A percentile compares a stretch with the other conserved stretches of the same genome.
These are phyloP conservation scores for Neocrepidodera transversa DNA, from an alignment of 2,888 invertebrate genomes.

Conservation along the genomic window DNA sequence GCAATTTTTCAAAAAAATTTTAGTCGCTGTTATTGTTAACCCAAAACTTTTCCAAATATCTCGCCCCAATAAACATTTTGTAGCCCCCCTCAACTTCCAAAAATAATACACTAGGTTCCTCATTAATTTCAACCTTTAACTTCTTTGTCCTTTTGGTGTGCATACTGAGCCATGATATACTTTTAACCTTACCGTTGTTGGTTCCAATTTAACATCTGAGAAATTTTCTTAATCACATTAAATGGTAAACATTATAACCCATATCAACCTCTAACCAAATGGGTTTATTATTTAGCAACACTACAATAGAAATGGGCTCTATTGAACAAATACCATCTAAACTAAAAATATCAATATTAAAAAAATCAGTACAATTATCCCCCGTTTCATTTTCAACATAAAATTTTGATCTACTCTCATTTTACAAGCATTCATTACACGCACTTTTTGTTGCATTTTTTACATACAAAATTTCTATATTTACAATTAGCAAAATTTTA, in stretches of 20 bases:
- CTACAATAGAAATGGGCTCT: slow-evolving; percentile 5
- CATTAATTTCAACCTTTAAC: slow-evolving; percentile 1
- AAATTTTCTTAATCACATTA: slow-evolving; percentile 9
- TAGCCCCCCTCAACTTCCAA: slow-evolving; percentile 16
- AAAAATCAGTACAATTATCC: neutral
- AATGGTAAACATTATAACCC: slow-evolving; percentile 21
- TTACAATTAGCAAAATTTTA: slow-evolving; percentile 11
- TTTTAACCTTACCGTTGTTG: slow-evolving; percentile 4
- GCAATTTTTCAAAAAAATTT: neutral
- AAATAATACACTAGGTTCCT: slow-evolving; percentile 3
- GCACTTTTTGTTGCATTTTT: slow-evolving; percentile 8
- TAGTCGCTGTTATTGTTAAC: neutral
- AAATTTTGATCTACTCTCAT: slow-evolving; percentile 5
- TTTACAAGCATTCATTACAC: slow-evolving; percentile 1
- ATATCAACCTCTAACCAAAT: slow-evolving; percentile 18
- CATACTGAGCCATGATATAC: slow-evolving; percentile 9
- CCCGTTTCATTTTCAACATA: neutral
- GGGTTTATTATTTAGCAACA: neutral
- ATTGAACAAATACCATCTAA: neutral
- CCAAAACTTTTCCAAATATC: slow-evolving; percentile 12
- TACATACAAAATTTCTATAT: slow-evolving; percentile 10
- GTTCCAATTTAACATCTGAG: neutral
- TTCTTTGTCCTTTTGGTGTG: slow-evolving; percentile 11
- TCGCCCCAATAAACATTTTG: slow-evolving; percentile 2
- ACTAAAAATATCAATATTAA: slow-evolving; percentile 10